phyloP scores from a whole-genome alignment of 2,797 vertebrate species.

The Tapera naevia region DNA sequence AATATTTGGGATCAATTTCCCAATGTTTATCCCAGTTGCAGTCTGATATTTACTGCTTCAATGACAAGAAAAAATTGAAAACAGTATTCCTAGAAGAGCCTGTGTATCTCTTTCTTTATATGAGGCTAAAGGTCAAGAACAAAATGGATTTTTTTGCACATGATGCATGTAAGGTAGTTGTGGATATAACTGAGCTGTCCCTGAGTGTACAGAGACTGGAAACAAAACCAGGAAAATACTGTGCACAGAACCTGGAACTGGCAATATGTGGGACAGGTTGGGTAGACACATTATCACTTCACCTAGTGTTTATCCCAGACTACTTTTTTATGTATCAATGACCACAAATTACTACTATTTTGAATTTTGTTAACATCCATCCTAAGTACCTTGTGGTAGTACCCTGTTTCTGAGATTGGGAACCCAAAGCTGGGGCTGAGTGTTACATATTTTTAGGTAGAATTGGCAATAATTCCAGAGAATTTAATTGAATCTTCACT shows the following conservation, averaged over 20 bases:
- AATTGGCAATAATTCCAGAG: neutral
- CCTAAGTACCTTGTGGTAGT: neutral
- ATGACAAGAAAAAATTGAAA: neutral
- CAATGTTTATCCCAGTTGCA: neutral
- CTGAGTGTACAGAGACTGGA: neutral
- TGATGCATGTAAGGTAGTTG: too few relatives aligned
- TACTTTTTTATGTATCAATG: neutral
- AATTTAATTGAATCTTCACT: neutral
- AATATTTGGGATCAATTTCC: neutral
- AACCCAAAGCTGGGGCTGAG: neutral
- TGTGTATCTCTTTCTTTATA: neutral
- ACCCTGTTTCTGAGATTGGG: neutral
- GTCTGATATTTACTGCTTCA: neutral
- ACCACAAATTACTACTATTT: neutral
- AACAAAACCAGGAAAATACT: neutral
- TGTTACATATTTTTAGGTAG: neutral
- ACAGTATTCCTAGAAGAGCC: neutral
- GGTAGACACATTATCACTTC: neutral
- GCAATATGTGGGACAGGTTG: neutral
- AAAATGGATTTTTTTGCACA: neutral
- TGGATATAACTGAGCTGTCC: neutral
- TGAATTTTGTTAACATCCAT: rapidly evolving
- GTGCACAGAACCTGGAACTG: neutral
- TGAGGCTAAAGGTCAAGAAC: neutral
- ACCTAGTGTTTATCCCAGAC: neutral